A percentile compares a stretch with the other conserved stretches of the same genome.
Conservation (phyloP, 2,888 invertebrate species). For the Drosophila neoperkinsi region DNA sequence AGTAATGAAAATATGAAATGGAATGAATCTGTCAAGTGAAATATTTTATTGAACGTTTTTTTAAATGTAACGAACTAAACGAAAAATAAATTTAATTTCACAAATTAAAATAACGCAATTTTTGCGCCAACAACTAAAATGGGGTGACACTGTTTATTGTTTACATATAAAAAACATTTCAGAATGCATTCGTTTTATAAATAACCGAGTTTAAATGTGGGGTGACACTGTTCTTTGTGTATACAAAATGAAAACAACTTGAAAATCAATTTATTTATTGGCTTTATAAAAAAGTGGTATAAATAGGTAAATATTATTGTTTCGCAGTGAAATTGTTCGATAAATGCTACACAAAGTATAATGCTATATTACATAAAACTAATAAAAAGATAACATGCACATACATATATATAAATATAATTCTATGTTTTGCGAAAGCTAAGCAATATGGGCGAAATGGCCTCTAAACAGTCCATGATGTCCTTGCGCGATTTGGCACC, state of each 20-base stretch:
- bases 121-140: background rate
- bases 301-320: slow-evolving; percentile 2
- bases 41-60: slow-evolving; percentile 47
- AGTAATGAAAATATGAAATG: slow-evolving; percentile 18
- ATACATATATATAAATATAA: background rate
- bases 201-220: background rate
- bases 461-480: slow-evolving; percentile 96
- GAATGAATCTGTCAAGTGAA: slow-evolving; percentile 45
- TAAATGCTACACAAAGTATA: slow-evolving; percentile 37
- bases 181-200: background rate
- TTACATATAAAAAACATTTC: background rate
- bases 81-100: slow-evolving; percentile 35
- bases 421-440: slow-evolving; percentile 93
- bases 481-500: slow-evolving; percentile 95
- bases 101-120: background rate
- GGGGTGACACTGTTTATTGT: slow-evolving; percentile 15
- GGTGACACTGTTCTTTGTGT: slow-evolving; percentile 18
- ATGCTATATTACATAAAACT: background rate
- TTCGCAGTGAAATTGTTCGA: slow-evolving; percentile 20
- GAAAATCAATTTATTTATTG: background rate
- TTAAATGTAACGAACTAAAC: slow-evolving; percentile 56
- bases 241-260: background rate
- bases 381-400: slow-evolving; percentile 2
- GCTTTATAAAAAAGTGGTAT: slow-evolving; percentile 2
- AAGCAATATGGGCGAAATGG: slow-evolving; percentile 97